phyloP scores from a whole-genome alignment of 2,113 vertebrate genomes.

The Ammodytes marinus region DNA sequence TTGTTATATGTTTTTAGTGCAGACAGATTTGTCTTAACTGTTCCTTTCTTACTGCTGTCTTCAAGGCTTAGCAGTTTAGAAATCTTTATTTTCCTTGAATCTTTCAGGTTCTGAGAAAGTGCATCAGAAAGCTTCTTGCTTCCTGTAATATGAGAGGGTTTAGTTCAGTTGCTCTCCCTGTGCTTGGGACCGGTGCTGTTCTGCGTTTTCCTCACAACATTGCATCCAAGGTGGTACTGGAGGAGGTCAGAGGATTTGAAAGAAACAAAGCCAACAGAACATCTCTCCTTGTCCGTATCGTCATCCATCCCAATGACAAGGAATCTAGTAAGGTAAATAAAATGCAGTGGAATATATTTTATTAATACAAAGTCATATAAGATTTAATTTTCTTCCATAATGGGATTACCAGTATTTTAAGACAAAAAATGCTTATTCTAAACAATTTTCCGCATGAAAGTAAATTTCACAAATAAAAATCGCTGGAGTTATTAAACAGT shows the following conservation, averaged over 20 bases:
- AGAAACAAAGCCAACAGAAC: neutral
- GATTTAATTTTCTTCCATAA: neutral
- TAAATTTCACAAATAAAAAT: too few species aligned
- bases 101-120: conserved; percentile 62
- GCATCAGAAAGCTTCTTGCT: conserved; percentile 47
- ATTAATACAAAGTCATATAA: too few species aligned
- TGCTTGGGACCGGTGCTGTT: conserved; percentile 63
- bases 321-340: conserved; percentile 63
- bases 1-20: neutral
- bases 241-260: conserved; percentile 63
- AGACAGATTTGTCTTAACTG: neutral
- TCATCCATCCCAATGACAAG: conserved; percentile 70
- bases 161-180: conserved; percentile 70
- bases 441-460: neutral
- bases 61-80: neutral
- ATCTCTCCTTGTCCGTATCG: conserved; percentile 54
- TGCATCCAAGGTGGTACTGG: conserved; percentile 58
- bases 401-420: neutral
- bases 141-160: conserved; percentile 51
- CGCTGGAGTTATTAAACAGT: neutral
- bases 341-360: neutral
- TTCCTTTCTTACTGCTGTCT: neutral
- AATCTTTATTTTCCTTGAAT: neutral
- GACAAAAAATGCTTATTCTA: neutral
- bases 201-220: conserved; percentile 64